These are phyloP conservation scores for Oxycera nigricornis DNA, from an alignment of 2,888 invertebrate species.

Conservation along the genomic window DNA sequence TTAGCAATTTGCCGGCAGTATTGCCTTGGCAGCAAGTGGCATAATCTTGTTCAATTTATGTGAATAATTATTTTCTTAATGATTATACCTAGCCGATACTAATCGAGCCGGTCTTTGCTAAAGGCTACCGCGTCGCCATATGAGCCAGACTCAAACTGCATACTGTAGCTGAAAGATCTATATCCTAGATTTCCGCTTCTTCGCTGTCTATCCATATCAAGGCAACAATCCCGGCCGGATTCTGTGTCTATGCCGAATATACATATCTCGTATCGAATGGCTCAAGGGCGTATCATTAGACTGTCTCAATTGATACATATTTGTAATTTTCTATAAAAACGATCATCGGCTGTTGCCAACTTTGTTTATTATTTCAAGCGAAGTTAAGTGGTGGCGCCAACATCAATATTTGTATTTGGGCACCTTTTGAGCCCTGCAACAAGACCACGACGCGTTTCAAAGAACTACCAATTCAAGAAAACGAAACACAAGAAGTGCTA, in stretches of 20 bases:
- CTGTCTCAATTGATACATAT: conserved; percentile 33
- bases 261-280: background rate
- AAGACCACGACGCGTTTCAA: background rate
- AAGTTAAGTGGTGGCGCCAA: conserved; percentile 45
- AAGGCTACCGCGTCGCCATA: background rate
- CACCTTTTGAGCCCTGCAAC: conserved; percentile 29
- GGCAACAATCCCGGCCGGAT: background rate
- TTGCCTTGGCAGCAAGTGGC: background rate
- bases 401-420: conserved; percentile 27
- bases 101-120: background rate
- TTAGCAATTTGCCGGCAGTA: background rate
- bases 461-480: background rate
- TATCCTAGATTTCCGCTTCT: conserved; percentile 13
- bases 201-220: background rate
- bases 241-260: background rate
- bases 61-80: conserved; percentile 12
- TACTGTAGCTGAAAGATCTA: conserved; percentile 21
- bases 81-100: background rate
- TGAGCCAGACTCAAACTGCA: conserved; percentile 23
- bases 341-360: background rate
- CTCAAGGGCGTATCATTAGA: conserved; percentile 25
- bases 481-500: background rate
- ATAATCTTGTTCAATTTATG: background rate
- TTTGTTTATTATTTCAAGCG: conserved; percentile 42
- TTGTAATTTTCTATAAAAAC: conserved; percentile 11